Evolutionary conservation across 2,888 invertebrate species (phyloP), one percentile per base, ranked within the genome.

Genomic region (Onchidella celtica): DNA sequence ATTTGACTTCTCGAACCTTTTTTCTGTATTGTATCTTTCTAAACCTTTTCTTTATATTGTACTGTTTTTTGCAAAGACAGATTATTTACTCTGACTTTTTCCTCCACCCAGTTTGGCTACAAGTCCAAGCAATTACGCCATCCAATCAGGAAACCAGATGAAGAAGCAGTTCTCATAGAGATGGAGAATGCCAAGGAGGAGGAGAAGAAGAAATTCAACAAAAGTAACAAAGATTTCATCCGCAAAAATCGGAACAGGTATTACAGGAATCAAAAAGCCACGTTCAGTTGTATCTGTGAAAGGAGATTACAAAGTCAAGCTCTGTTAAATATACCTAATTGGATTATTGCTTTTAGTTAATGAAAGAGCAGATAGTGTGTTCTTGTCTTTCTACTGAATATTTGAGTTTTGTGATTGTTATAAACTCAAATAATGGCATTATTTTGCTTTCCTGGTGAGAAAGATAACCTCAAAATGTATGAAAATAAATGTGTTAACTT

Each of bases 151-250:
- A 85, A 85, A 55, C 85, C 86, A 24, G 85, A 86, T 40, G 72
- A 74, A 17, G 70, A 79, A 63, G 80, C 84, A 24, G 66, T 82
- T 11, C 57, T 83, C 17, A 79, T 83, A 63, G 74, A 75, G 72
- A 24, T 70, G 9, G 79, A 82, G 24, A 59, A 55, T 17, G 57
- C 32, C 21, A 57, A 70, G 21, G 87, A 87, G 24, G 84, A 83
- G n/a, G 85, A 86, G 2, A 86, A 85, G 47, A 84, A 86, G 32
- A 88, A 85, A n/a, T 84, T 85, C n/a, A 87, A 85, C 59, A 88
- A 88, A 81, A 88, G 87, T 9, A 85, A 85, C 24, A 88, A 86
- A 83, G 87, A 90, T 77, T 90, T 90, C 80, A 88, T 90, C 68
- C 85, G 85, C 75, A 84, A 83, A 24, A 90, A 90, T 84, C 84